phyloP scores from a whole-genome alignment of 2,113 vertebrate genomes.

The Strix uralensis region DNA sequence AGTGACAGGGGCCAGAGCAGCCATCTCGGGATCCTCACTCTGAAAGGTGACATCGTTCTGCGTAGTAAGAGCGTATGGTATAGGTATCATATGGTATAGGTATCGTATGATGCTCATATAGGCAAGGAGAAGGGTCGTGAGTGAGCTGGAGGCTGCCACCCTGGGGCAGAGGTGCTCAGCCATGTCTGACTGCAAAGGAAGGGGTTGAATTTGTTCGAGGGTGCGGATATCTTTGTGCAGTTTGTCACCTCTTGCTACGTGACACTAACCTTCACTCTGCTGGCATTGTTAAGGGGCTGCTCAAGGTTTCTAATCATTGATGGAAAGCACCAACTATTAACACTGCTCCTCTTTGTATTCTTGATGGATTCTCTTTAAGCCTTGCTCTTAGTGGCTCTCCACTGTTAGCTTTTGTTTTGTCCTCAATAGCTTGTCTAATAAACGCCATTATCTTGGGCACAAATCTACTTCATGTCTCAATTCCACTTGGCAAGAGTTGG shows the following conservation, averaged over 20 bases:
- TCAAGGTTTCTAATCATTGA: conserved; percentile 10
- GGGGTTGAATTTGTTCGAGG: neutral
- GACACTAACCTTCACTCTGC: neutral
- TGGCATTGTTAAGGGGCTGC: neutral
- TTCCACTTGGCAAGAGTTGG: conserved; percentile 38
- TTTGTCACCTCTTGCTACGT: neutral
- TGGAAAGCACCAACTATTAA: conserved; percentile 53
- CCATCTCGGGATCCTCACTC: neutral
- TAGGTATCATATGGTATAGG: too few species aligned
- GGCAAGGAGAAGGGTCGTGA: neutral
- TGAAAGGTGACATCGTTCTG: neutral
- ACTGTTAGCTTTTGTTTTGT: conserved; percentile 69
- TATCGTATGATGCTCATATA: neutral
- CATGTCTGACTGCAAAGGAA: neutral
- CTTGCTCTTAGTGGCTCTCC: conserved; percentile 4
- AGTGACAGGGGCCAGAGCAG: neutral
- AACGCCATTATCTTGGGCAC: conserved; percentile 65
- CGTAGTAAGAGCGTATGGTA: accelerated
- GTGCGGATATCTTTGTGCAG: neutral
- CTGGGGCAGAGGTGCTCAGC: neutral
- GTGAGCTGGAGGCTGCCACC: neutral
- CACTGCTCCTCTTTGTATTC: conserved; percentile 36
- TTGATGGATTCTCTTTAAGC: conserved; percentile 51
- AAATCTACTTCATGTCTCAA: conserved; percentile 70
- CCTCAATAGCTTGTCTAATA: conserved; percentile 72